Evolutionary conservation across 1,140 invertebrate genomes (phyloP).

Genomic region (Cotesia glomerata): DNA sequence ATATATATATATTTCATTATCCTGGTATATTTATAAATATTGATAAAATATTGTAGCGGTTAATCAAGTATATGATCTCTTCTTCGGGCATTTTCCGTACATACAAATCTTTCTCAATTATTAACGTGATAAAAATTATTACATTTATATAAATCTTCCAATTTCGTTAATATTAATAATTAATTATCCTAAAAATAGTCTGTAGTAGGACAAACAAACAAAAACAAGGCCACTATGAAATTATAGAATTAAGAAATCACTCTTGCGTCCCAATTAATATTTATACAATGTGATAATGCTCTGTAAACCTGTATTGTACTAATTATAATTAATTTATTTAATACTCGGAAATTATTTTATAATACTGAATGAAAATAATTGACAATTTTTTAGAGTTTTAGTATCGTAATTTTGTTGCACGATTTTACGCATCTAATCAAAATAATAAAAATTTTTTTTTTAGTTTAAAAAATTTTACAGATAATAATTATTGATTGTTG

Average conservation of each 20-base stretch:
- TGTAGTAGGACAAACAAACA: neutral
- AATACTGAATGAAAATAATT: no score
- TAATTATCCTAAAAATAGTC: neutral
- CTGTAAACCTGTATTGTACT: conserved; percentile 12
- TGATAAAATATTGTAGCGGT: no score
- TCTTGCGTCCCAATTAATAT: conserved; percentile 29
- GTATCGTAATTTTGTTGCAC: no score
- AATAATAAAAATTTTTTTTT: no score
- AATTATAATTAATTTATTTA: neutral
- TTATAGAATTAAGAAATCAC: conserved; percentile 23
- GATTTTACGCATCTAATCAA: no score
- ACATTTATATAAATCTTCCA: conserved; percentile 8
- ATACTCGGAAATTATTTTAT: no score
- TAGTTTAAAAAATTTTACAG: no score
- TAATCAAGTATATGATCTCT: neutral
- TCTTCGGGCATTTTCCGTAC: neutral
- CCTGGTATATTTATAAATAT: no score
- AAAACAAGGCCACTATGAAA: neutral
- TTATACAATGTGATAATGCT: conserved; percentile 27
- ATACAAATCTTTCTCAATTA: neutral
- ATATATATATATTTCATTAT: no score
- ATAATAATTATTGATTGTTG: no score
- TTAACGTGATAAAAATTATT: neutral
- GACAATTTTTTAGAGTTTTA: no score
- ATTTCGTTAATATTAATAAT: no score